Evolutionary conservation across 2,888 invertebrate species (phyloP).

Genomic region (Apamea anceps): DNA sequence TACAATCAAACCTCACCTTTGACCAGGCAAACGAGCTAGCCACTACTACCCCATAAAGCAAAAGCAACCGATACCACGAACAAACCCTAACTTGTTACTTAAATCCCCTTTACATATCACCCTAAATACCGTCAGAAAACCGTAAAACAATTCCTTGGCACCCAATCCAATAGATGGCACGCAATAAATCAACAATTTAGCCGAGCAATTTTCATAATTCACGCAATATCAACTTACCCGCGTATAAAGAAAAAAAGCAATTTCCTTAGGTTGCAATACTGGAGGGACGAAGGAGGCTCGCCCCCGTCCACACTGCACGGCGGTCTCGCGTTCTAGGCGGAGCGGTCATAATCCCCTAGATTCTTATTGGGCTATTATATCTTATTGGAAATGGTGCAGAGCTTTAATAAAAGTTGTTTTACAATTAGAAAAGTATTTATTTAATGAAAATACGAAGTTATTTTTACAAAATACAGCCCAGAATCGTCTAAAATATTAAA

Average conservation of each 20-base stretch:
- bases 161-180: constrained; percentile 77
- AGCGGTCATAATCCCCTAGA: no score
- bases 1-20: neutral
- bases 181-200: constrained; percentile 89
- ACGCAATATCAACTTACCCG: constrained; percentile 89
- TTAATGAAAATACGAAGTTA: no score
- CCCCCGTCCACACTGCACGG: constrained; percentile 78
- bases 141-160: constrained; percentile 72
- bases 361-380: no score
- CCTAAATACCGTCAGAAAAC: constrained; percentile 61
- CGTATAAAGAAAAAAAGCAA: constrained; percentile 89
- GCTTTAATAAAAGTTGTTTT: no score
- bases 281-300: constrained; percentile 77
- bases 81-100: constrained; percentile 26
- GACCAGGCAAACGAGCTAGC: no score
- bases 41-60: neutral
- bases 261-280: constrained; percentile 87
- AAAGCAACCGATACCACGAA: neutral
- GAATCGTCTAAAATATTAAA: no score
- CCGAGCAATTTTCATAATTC: constrained; percentile 89
- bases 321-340: no score
- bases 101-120: constrained; percentile 33
- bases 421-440: no score
- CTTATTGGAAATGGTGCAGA: no score
- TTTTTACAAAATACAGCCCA: no score